These are phyloP conservation scores for Malacoraja senta DNA, from an alignment of 2,797 vertebrate genomes.

Conservation along the genomic window DNA sequence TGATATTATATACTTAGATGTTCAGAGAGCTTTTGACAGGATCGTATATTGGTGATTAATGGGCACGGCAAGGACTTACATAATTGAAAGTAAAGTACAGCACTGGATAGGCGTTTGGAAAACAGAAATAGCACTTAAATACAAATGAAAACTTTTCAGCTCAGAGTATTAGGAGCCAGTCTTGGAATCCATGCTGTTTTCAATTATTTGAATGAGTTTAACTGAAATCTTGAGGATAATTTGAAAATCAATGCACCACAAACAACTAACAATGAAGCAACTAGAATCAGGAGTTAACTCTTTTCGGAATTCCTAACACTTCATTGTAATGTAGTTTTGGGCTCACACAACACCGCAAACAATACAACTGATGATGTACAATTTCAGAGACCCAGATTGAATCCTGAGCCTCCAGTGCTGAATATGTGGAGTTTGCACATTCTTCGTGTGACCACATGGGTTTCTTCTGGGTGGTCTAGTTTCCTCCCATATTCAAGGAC, in stretches of 20 bases:
- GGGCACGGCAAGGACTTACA: neutral
- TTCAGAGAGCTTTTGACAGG: neutral
- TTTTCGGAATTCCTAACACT: neutral
- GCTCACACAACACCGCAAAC: too few species aligned
- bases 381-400: too few species aligned
- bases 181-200: neutral
- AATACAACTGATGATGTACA: too few species aligned
- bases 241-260: neutral
- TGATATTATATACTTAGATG: neutral
- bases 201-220: neutral
- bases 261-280: neutral
- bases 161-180: neutral
- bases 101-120: neutral
- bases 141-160: neutral
- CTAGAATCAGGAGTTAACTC: neutral
- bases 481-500: too few species aligned
- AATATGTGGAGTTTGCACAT: too few species aligned
- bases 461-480: too few species aligned
- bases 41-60: neutral
- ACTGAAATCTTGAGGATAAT: neutral
- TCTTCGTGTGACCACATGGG: too few species aligned
- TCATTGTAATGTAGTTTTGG: neutral
- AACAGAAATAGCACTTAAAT: neutral
- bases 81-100: neutral
- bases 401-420: too few species aligned